Evolutionary conservation across 2,113 vertebrate species (phyloP).

Genomic region (Tonatia bakeri): DNA sequence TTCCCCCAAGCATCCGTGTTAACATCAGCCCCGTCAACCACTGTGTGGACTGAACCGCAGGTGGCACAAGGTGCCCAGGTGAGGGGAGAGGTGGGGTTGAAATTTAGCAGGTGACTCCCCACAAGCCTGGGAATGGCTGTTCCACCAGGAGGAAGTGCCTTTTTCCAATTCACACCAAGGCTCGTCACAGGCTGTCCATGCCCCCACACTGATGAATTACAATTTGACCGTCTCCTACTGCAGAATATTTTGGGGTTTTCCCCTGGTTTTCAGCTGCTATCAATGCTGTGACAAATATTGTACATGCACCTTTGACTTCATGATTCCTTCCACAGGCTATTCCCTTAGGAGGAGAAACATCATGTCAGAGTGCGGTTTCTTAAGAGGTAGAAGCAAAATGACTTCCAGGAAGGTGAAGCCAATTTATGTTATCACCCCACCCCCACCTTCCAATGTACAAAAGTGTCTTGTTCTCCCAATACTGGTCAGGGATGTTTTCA

Average conservation of each 20-base stretch:
- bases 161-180: neutral
- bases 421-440: neutral
- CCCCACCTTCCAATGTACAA: no score
- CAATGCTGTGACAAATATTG: neutral
- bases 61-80: neutral
- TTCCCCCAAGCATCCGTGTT: neutral
- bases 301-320: neutral
- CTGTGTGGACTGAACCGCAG: fast-evolving
- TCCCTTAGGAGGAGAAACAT: neutral
- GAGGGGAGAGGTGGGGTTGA: neutral
- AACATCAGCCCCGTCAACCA: neutral
- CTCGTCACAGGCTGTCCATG: neutral
- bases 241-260: neutral
- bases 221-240: neutral
- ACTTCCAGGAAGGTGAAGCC: neutral
- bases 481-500: neutral
- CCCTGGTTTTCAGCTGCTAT: neutral
- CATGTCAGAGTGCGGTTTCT: neutral
- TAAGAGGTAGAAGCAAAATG: neutral
- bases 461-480: neutral
- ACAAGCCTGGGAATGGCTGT: fast-evolving
- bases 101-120: neutral
- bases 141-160: neutral
- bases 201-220: no score
- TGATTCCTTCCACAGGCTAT: neutral